Percentiles rank a stretch among this genome's conserved stretches.
Evolutionary conservation across 2,888 invertebrate species (phyloP).

Genomic region (Urechis unicinctus): DNA sequence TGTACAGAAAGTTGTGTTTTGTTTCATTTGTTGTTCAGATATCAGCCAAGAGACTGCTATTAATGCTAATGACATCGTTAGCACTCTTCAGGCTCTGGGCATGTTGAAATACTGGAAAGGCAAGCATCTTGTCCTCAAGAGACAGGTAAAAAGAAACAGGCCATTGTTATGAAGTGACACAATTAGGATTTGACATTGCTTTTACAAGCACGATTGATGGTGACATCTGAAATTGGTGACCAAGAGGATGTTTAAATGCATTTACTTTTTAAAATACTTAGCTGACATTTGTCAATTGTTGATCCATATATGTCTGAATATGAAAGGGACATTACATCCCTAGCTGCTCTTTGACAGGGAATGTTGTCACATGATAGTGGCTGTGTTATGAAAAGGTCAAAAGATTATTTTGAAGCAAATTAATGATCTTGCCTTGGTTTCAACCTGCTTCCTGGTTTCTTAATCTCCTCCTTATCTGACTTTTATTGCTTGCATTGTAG

Average conservation of each 20-base stretch:
- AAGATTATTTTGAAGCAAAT: too few relatives aligned
- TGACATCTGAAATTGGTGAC: background rate
- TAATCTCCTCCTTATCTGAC: background rate
- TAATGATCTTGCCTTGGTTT: too few relatives aligned
- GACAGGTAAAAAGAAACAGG: slow-evolving; percentile 62
- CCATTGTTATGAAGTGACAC: too few relatives aligned
- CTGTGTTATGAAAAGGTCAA: too few relatives aligned
- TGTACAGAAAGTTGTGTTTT: background rate
- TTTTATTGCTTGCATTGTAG: slow-evolving; percentile 53
- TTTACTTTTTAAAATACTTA: too few relatives aligned
- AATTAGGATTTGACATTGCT: too few relatives aligned
- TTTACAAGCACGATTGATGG: background rate
- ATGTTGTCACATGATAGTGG: too few relatives aligned
- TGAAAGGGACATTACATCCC: too few relatives aligned
- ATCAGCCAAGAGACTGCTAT: slow-evolving; percentile 87
- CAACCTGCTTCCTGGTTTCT: too few relatives aligned
- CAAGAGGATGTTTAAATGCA: background rate
- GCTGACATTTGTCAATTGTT: too few relatives aligned
- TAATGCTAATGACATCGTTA: slow-evolving; percentile 94
- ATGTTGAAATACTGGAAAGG: slow-evolving; percentile 99
- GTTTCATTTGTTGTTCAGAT: slow-evolving; percentile 51
- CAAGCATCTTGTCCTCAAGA: slow-evolving; percentile 90
- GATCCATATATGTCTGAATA: too few relatives aligned
- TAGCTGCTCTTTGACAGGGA: too few relatives aligned
- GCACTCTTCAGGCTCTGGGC: slow-evolving; percentile 89